Evolutionary conservation across 1,140 invertebrate genomes (phyloP), one percentile per base, ranked within the genome.

Genomic region (Megalonaias nervosa): DNA sequence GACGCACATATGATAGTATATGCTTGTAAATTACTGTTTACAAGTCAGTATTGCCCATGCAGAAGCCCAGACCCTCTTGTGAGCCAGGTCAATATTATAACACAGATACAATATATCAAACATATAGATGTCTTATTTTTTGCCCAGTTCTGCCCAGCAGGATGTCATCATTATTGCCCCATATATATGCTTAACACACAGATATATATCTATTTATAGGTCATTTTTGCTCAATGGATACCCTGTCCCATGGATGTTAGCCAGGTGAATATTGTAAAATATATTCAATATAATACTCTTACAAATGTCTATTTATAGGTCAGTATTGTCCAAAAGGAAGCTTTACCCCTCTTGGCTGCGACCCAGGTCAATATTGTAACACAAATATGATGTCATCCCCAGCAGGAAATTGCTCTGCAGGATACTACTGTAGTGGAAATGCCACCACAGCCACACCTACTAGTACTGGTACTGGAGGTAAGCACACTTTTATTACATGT

Each of bases 251-350:
- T 48, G 38, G 38, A 6, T 48, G 11, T 48, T 6, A 48, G 38
- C 38, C 38, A 48, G 38, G 38, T 48, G 4, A 9, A 48, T 48
- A 48, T 48, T 48, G 0, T 48, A 48, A 48, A 6, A 48, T 48
- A 48, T 6, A 48, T 48, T 9, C 9, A 6, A 48, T 48, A 48
- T 48, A 48, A 48, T 48, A 48, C 38, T 48, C 38, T 48, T 48
- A 9, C 4, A 48, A 9, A 48, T 48, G 38, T 48, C 38, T 48
- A 48, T 48, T 48, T 48, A 48, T n/a, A n/a, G 87, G 89, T 11
- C 68, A 84, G 38, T 90, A 86, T 75, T 90, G 88, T 66, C 88
- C 89, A 15, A 75, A 69, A n/a, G 86, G 86, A n/a, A 88, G 85
- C 74, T n/a, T 14, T 23, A n/a, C 19, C 60, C 23, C 23, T 62